Conservation (phyloP, 2,888 invertebrate genomes). For the Diaphora mendica region DNA sequence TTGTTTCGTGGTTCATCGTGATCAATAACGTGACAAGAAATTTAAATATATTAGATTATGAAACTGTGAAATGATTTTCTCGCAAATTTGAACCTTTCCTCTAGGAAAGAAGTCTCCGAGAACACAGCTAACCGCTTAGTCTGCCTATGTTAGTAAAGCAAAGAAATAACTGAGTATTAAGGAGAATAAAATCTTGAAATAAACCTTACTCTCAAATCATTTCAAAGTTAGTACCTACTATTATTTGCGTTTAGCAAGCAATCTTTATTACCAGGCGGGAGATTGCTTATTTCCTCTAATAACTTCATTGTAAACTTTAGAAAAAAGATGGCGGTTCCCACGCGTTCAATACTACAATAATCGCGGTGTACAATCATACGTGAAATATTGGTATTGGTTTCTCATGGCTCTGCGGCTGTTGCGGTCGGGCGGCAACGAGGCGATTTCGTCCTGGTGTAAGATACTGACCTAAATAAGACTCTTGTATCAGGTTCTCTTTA, state of each 20-base stretch:
- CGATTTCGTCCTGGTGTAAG: constrained; percentile 37
- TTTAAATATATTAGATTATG: no score
- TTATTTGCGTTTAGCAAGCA: not conserved
- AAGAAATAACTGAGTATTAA: no score
- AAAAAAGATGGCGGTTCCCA: constrained; percentile 28
- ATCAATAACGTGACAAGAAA: no score
- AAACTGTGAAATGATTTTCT: not conserved
- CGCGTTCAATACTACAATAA: constrained; percentile 35
- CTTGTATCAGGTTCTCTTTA: not conserved
- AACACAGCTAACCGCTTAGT: no score
- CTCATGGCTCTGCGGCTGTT: constrained; percentile 41
- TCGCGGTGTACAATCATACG: constrained; percentile 44
- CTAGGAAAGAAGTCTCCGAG: no score
- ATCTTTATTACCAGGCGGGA: not conserved
- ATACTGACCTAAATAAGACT: constrained; percentile 53
- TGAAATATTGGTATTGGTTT: constrained; percentile 32
- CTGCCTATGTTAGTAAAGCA: no score
- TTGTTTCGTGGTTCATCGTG: no score
- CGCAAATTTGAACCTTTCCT: not conserved
- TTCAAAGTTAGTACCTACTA: no score
- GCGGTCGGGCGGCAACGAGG: constrained; percentile 35
- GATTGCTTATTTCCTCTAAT: not conserved
- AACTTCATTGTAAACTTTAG: not conserved
- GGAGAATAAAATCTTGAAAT: no score
- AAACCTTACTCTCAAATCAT: no score